These are phyloP conservation scores for Prionailurus viverrinus DNA, from an alignment of 2,113 vertebrate species.

Conservation along the genomic window DNA sequence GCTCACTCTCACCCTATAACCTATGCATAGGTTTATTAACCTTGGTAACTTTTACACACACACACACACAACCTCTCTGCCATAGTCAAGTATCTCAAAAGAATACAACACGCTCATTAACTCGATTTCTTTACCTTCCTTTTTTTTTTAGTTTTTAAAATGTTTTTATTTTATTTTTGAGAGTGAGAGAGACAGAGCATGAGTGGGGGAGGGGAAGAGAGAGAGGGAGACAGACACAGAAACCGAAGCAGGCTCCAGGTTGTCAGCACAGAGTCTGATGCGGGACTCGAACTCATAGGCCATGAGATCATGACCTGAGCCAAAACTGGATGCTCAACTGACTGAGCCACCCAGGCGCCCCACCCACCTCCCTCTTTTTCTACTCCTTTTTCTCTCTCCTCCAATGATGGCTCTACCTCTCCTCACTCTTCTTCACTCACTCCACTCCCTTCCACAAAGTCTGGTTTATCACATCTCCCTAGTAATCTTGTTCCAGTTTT, in stretches of 20 bases:
- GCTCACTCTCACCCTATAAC: neutral
- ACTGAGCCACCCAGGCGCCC: no score
- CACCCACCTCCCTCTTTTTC: neutral
- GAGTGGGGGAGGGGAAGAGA: no score
- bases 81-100: neutral
- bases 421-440: neutral
- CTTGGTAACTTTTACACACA: neutral
- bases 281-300: no score
- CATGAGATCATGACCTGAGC: no score
- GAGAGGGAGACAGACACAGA: no score
- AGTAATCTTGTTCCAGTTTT: neutral
- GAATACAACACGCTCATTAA: neutral
- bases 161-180: no score
- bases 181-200: no score
- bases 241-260: no score
- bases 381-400: neutral
- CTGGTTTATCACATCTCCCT: neutral
- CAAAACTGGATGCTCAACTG: no score
- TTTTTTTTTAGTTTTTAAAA: no score
- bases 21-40: neutral
- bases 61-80: neutral
- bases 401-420: neutral
- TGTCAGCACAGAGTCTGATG: no score
- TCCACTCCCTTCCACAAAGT: neutral
- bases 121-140: neutral